Evolutionary conservation across 1,140 invertebrate species (phyloP), one percentile per base, ranked within the genome.

Genomic region (Listronotus bonariensis): DNA sequence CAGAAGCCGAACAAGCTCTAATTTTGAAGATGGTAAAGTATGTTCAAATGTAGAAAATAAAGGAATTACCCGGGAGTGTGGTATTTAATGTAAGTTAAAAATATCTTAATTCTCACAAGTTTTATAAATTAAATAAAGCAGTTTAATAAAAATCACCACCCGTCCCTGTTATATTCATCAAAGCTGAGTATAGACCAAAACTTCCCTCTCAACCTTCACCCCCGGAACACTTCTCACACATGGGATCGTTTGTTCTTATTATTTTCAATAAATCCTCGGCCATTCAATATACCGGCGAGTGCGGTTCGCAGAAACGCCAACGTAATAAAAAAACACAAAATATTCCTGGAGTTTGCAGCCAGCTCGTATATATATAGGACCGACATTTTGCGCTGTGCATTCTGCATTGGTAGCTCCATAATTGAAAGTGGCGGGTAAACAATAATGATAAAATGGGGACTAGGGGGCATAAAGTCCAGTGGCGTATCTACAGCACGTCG

Each of bases 341-440:
- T 42, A 56, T 42, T 34, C 26, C 53, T 14, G 40, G 53, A 56
- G 53, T 56, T 56, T 42, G 38, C 53, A 41, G n/a, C 34, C 34
- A 34, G n/a, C n/a, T n/a, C n/a, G 32, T 9, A 34, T 34, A 34
- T 9, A 34, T 34, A 34, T 12, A 31, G 53, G 53, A 18, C 41
- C 40, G 53, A 56, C 51, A 56, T 56, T 56, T 56, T 38, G 41
- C 15, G 40, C 10, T 42, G 9, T 56, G 53, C 53, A 56, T 56
- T 56, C 53, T 56, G 53, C 53, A 56, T 56, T 56, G 53, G 53
- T n/a, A 56, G 53, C 20, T 12, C n/a, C 53, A 43, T 56, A 56
- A 56, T 56, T 56, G 53, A 43, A 56, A 56, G 38, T 56, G 53
- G 40, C 36, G 53, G 15, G 17, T 17, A 31, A 41, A 56, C 36